Percentiles rank a stretch among this genome's conserved stretches.
Evolutionary conservation across 2,113 vertebrate genomes (phyloP).

Genomic region (Nipponia nippon): DNA sequence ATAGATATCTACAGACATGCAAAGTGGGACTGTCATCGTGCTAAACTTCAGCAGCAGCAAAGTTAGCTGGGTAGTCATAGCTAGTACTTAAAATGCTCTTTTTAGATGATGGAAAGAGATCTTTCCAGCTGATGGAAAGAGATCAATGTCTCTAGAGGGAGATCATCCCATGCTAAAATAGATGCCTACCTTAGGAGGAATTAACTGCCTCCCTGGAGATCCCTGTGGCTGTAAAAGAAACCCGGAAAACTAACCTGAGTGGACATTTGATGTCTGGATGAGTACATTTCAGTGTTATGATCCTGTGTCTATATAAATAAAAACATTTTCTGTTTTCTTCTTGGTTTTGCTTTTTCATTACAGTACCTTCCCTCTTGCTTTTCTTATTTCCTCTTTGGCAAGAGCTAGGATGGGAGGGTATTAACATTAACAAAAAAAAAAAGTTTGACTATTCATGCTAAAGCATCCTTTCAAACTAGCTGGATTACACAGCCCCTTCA

Average conservation of each 20-base stretch:
- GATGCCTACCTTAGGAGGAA: not conserved
- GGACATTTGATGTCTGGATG: not conserved
- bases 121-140: not conserved
- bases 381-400: not conserved
- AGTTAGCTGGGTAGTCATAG: not conserved
- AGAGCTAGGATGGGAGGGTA: not conserved
- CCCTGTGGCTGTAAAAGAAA: not conserved
- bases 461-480: not conserved
- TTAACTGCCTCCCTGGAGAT: not conserved
- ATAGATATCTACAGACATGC: not conserved
- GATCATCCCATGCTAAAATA: not conserved
- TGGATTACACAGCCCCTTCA: conserved; percentile 2
- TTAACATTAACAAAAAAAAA: not conserved
- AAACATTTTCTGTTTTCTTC: not conserved
- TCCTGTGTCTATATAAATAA: not conserved
- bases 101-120: not conserved
- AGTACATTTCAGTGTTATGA: not conserved
- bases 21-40: not conserved
- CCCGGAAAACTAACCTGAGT: not conserved
- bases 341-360: not conserved
- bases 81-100: not conserved
- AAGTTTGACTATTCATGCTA: not conserved
- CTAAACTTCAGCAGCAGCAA: not conserved
- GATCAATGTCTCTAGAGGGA: not conserved
- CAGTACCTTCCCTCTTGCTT: not conserved